Evolutionary conservation across 64 coral and sea anemone species (phyloP), one percentile per base, ranked within the genome.

Genomic region (Montipora capricornis): DNA sequence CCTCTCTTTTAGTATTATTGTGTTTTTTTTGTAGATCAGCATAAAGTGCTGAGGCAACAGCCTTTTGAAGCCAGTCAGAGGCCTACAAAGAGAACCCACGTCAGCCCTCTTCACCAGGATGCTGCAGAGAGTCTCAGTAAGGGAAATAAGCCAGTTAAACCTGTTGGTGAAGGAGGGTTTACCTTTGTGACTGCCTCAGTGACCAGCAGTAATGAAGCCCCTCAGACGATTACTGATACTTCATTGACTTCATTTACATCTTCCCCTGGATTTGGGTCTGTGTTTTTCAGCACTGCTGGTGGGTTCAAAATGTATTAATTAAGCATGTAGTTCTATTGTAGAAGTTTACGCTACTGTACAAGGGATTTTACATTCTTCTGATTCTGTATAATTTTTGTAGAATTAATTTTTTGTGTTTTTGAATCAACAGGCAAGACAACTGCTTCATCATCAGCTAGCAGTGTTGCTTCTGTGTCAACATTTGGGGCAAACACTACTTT

Each of bases 41-140:
- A 50, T 9, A 29, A 20, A 71, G 66, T 47, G 11, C 19, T 3
- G 3, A 70, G 67, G 71, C 61, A 50, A 16, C 82, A 71, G 19
- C 64, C 66, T 10, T 9, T 19, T 49, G 58, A 12, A 5, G 12
- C 80, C 37, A 17, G 47, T 0, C 82, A 86, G 66, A 86, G 46
- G n/a, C 82, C 82, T 20, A 64, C 44, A 20, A 86, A 86, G 64
- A 70, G 62, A 86, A 86, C 44, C 44, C 66, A 86, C 68, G 44
- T 67, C 47, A 86, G 82, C 68, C 82, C 82, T 70, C 82, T 86
- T 49, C 62, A 86, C 17, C 82, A 48, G 14, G 66, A 50, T 50
- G 45, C 62, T 49, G 62, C 16, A 2, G 48, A 9, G 8, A 71
- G 17, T 22, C 5, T 4, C 19, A n/a, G 9, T 19, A 24, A 3